phyloP scores from a whole-genome alignment of 2,888 invertebrate species.

The Furcula furcula region DNA sequence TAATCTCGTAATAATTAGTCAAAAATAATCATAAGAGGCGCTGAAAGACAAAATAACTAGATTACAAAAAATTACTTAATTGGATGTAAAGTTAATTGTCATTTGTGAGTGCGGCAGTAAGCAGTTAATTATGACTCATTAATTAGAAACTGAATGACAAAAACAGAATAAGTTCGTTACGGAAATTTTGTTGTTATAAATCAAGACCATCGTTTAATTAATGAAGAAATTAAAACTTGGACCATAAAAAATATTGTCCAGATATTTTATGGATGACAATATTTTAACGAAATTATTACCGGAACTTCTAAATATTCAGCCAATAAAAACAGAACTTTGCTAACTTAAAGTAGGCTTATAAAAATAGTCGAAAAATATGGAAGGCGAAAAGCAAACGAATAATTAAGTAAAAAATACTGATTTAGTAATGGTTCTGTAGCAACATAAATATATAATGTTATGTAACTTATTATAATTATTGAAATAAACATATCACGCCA shows the following conservation, averaged over 20 bases:
- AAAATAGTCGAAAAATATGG: conserved; percentile 1
- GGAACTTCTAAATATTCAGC: conserved; percentile 28
- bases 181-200: too few relatives aligned
- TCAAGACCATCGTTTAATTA: conserved; percentile 18
- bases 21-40: too few relatives aligned
- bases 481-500: too few relatives aligned
- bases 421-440: not conserved
- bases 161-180: too few relatives aligned
- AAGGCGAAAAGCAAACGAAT: conserved; percentile 5
- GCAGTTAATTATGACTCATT: too few relatives aligned
- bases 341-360: conserved; percentile 8
- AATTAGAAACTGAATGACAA: too few relatives aligned
- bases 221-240: conserved; percentile 26
- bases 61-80: too few relatives aligned
- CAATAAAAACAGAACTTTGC: conserved; percentile 31
- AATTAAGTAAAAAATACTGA: not conserved
- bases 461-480: too few relatives aligned
- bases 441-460: not conserved
- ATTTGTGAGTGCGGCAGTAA: too few relatives aligned
- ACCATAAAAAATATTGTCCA: conserved; percentile 22
- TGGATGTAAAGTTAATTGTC: too few relatives aligned
- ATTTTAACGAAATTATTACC: conserved; percentile 23
- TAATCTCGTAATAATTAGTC: too few relatives aligned
- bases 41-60: too few relatives aligned
- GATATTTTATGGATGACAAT: conserved; percentile 10